Percentiles rank a stretch among this genome's conserved stretches.
Conservation (phyloP, 2,888 invertebrate genomes). For the Lottia scabra region DNA sequence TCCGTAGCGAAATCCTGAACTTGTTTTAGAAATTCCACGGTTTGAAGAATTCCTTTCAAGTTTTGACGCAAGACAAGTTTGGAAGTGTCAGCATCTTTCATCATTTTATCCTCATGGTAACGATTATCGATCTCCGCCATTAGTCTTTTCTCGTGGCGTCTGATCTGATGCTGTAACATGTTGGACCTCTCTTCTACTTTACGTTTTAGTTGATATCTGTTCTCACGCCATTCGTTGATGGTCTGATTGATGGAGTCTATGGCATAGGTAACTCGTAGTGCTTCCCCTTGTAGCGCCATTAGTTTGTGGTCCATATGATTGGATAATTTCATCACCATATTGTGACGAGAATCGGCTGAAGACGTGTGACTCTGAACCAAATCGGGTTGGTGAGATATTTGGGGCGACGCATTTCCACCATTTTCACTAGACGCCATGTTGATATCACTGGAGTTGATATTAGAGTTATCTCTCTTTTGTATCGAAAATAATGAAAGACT, state of each 20-base stretch:
- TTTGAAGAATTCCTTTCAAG: conserved; percentile 32
- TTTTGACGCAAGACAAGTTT: conserved; percentile 25
- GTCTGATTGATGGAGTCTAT: conserved; percentile 38
- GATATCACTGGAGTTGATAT: too few relatives aligned
- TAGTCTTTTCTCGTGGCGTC: conserved; percentile 44
- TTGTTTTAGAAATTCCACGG: conserved; percentile 29
- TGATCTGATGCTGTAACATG: conserved; percentile 43
- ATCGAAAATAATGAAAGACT: neutral
- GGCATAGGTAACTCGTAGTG: conserved; percentile 34
- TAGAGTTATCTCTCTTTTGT: neutral
- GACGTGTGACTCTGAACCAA: neutral
- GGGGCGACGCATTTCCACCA: neutral
- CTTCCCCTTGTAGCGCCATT: conserved; percentile 38
- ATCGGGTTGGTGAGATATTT: neutral
- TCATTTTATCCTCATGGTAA: conserved; percentile 28
- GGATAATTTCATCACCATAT: neutral
- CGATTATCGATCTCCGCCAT: conserved; percentile 38
- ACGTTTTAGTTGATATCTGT: conserved; percentile 32
- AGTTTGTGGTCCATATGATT: conserved; percentile 18
- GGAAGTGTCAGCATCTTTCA: conserved; percentile 22
- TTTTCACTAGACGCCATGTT: neutral
- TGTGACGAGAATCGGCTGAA: neutral
- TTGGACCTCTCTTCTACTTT: conserved; percentile 43
- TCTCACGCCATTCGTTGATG: conserved; percentile 35
- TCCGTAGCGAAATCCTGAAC: conserved; percentile 31